Base-by-base conservation (phyloP, 2,888 invertebrate genomes). In the Drosophila algonquin region DNA sequence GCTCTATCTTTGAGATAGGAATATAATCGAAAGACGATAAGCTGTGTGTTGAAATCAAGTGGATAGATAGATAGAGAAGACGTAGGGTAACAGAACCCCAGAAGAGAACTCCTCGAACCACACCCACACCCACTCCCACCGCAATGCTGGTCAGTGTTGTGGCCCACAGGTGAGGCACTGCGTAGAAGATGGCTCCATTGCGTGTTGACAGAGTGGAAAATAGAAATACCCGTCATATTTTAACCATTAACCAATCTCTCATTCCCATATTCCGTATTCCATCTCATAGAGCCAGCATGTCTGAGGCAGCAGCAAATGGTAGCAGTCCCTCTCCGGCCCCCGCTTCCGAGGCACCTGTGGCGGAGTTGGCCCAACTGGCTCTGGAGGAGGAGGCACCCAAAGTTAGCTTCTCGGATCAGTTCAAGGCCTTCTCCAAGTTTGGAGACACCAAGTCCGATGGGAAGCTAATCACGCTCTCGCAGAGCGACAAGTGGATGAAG, bases 401-500 rank as follows among this genome's bases (percentile, higher is more conserved):
- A 74, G 88, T 87, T 6, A 90, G 92, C 48, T 94, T 95, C 64
- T 94, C 95, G 92, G 95, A 95, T 64, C 94, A 94, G 62, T 97
- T 97, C 91, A 95, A 95, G 89, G 94, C 95, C 2, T 98, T 97
- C 91, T 95, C 96, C 8, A 97, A 97, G 93, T 98, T 97, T 90
- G 97, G 97, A 0, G 97, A 97, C 90, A 94, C 94, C 3, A 97
- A 97, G 91, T 95, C 96, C 16, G 97, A 97, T 89, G 97, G 97
- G 55, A 97, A 96, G 91, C 93, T 94, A 50, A 96, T 98, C 75
- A 97, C 97, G 0, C 93, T 98, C n/a, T 96, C 96, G 10, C 97
- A 98, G 92, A 96, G 96, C 89, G 98, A 98, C 92, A 98, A 97
- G 92, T 98, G 98, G 98, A 96, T 98, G 95, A 97, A 97, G 89